Base-by-base conservation (phyloP, 2,113 vertebrate species). In the Psittacara wagleri region DNA sequence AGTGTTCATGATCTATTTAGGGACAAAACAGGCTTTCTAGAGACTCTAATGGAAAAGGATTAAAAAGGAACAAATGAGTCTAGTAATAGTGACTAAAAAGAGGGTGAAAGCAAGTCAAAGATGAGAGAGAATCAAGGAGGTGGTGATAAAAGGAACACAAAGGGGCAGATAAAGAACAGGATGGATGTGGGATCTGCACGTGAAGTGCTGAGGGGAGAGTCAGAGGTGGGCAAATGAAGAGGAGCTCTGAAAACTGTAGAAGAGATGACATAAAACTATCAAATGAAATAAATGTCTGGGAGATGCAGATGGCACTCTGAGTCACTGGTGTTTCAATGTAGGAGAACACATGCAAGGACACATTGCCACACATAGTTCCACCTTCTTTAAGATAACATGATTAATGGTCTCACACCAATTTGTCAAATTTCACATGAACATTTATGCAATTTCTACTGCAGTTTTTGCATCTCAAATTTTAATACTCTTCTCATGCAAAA, bases 271-370 rank as follows among this genome's bases (percentile, higher is more conserved):
- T 70, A 78, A 86, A 92, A 57, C 51, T 72, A 91, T 41, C 43
- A 72, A 91, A 95, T 68, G 25, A 94, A 94, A 94, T 55, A 81
- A 74, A 75, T 43, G 37, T 86, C 88, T 86, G n/a, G 68, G 48
- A 89, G 83, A 91, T 95, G 92, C 91, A 96, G 94, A 96, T 92
- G 96, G 79, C 48, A 81, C 19, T 81, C 88, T 95, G 90, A 96
- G 72, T 96, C 94, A 92, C 64, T 46, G 55, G 43, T 78, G 79
- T 92, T 77, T 74, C 61, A 88, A 39, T 80, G 62, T 37, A 76
- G 87, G 63, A 94, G 92, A 90, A 90, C 72, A 90, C 79, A 96
- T 92, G 94, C 93, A 93, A 93, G 55, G 90, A 90, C 88, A 92
- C 88, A 68, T 93, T 70, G 51, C 55, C 68, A 86, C 90, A 83